phyloP scores from a whole-genome alignment of 2,113 vertebrate genomes.

The Caracal caracal region DNA sequence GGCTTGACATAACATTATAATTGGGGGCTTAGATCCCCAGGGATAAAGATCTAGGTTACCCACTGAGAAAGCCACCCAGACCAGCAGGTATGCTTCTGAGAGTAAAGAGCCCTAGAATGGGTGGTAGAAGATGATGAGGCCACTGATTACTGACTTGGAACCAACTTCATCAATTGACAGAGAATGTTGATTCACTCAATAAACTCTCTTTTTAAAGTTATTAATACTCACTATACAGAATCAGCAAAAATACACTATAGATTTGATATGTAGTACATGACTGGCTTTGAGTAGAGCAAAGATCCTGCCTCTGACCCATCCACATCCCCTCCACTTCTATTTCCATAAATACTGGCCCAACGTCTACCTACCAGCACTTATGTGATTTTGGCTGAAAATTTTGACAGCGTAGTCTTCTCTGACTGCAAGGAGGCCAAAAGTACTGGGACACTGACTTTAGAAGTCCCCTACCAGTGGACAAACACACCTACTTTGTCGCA shows the following conservation, averaged over 20 bases:
- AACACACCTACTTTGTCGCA: background rate
- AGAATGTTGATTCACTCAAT: background rate
- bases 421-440: background rate
- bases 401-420: background rate
- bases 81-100: background rate
- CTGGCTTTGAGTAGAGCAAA: background rate
- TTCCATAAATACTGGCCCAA: background rate
- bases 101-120: background rate
- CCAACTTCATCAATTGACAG: background rate
- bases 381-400: background rate
- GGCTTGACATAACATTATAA: background rate
- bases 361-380: background rate
- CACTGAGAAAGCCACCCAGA: background rate
- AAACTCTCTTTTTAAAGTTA: background rate
- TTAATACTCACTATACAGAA: background rate
- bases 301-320: background rate
- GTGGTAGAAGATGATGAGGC: background rate
- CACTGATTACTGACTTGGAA: background rate
- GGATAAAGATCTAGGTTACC: background rate
- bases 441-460: background rate
- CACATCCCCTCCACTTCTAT: background rate
- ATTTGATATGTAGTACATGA: background rate
- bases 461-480: background rate
- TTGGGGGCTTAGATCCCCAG: background rate
- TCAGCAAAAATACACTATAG: background rate